phyloP scores from a whole-genome alignment of 2,113 vertebrate genomes.

The Chionis minor region DNA sequence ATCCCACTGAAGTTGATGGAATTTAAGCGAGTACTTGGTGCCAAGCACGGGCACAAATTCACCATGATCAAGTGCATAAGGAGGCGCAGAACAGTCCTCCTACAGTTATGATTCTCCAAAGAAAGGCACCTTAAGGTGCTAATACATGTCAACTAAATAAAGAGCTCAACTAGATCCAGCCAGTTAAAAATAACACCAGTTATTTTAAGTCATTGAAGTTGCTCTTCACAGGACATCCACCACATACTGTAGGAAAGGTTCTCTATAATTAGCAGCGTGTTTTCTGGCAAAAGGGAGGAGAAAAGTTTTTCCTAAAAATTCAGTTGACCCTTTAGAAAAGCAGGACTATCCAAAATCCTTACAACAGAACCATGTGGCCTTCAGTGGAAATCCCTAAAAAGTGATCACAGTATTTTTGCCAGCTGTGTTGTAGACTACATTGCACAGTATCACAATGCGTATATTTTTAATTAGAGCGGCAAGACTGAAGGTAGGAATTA shows the following conservation, averaged over 20 bases:
- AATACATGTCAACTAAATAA: not conserved
- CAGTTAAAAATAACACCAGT: slow-evolving; percentile 66
- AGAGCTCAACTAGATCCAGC: not conserved
- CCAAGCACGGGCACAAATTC: not conserved
- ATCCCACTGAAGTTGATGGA: not conserved
- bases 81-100: not conserved
- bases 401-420: not conserved
- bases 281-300: slow-evolving; percentile 14
- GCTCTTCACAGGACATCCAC: not conserved
- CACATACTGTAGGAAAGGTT: not conserved
- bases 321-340: not conserved
- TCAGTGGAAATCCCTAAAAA: not conserved
- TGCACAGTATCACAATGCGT: not conserved
- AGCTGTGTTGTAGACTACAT: not conserved
- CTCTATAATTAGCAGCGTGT: slow-evolving; percentile 47
- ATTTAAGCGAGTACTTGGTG: not conserved
- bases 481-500: not conserved
- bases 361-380: not conserved
- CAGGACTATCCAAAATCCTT: not conserved
- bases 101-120: not conserved
- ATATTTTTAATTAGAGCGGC: not conserved
- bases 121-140: not conserved
- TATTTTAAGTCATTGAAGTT: slow-evolving; percentile 18
- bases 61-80: not conserved
- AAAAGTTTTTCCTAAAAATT: not conserved